These are phyloP conservation scores for Acanthurus lineatus DNA, from an alignment of 2,797 vertebrate genomes.

Conservation along the genomic window DNA sequence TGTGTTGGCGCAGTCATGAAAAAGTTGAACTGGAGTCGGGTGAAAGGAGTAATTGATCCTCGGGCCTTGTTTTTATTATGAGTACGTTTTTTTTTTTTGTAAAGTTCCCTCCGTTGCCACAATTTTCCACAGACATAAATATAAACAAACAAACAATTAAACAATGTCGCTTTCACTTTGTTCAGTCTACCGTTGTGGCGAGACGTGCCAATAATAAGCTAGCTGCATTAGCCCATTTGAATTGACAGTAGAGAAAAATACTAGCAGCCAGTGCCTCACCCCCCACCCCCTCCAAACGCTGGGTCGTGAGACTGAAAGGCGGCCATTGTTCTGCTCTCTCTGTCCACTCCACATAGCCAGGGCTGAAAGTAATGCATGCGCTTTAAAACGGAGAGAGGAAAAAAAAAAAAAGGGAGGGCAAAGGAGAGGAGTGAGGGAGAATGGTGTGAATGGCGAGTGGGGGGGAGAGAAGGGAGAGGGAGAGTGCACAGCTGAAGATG, in stretches of 20 bases:
- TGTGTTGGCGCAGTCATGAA: constrained; percentile 9
- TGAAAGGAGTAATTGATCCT: constrained; percentile 36
- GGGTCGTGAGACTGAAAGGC: constrained; percentile 87
- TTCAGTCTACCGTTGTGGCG: constrained; percentile 58
- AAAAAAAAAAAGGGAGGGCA: constrained; percentile 70
- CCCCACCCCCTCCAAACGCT: constrained; percentile 26
- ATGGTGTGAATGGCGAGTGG: constrained; percentile 70
- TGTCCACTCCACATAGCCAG: constrained; percentile 84
- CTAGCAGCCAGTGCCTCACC: constrained; percentile 83
- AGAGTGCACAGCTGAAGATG: constrained; percentile 81
- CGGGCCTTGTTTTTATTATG: constrained; percentile 36
- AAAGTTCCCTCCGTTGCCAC: constrained; percentile 21
- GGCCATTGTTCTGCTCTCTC: constrained; percentile 88
- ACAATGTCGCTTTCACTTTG: constrained; percentile 60
- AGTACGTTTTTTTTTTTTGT: constrained; percentile 21
- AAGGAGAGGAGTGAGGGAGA: constrained; percentile 77
- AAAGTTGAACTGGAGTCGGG: constrained; percentile 17
- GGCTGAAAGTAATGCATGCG: constrained; percentile 88
- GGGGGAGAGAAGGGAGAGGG: constrained; percentile 45
- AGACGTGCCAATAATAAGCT: constrained; percentile 80
- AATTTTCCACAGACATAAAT: constrained; percentile 38
- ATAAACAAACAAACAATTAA: constrained; percentile 58
- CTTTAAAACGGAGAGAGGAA: constrained; percentile 80
- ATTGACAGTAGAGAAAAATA: constrained; percentile 85
- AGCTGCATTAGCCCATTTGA: constrained; percentile 80